A percentile compares a stretch with the other conserved stretches of the same genome.
Evolutionary conservation across 2,888 invertebrate genomes (phyloP).

Genomic region (Gymnocheta viridis): DNA sequence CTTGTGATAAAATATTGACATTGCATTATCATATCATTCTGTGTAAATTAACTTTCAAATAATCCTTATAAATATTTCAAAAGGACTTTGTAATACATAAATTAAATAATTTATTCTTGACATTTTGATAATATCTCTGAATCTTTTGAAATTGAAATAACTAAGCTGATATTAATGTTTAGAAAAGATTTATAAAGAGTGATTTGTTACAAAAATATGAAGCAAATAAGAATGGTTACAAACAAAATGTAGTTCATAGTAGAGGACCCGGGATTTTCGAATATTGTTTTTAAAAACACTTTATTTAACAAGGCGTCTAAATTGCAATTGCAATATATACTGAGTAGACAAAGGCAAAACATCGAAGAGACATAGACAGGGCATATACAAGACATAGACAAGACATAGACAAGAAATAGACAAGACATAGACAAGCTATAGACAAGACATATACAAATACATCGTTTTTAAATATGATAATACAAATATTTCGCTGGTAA

Average conservation of each 20-base stretch:
- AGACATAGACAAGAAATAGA: background rate
- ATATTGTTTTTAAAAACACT: too few species aligned
- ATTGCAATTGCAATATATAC: background rate
- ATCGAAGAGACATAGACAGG: background rate
- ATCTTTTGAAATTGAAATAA: background rate
- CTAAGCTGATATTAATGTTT: background rate
- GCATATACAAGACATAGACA: background rate
- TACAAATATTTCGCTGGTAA: too few species aligned
- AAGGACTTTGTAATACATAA: background rate
- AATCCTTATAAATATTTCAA: conserved; percentile 2
- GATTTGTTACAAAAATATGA: too few species aligned
- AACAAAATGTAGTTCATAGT: too few species aligned
- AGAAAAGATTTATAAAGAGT: background rate
- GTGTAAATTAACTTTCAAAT: conserved; percentile 3
- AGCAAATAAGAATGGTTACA: too few species aligned
- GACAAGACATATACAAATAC: background rate
- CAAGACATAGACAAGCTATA: background rate
- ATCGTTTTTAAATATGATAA: too few species aligned
- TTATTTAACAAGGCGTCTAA: too few species aligned
- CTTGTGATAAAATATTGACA: conserved; percentile 48
- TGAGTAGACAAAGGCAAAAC: background rate
- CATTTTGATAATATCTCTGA: background rate
- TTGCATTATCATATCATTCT: background rate
- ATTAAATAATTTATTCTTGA: background rate
- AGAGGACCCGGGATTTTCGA: too few species aligned